Percentiles rank a stretch among this genome's conserved stretches.
Evolutionary conservation across 2,888 invertebrate species (phyloP).

Genomic region (Altica lythri): DNA sequence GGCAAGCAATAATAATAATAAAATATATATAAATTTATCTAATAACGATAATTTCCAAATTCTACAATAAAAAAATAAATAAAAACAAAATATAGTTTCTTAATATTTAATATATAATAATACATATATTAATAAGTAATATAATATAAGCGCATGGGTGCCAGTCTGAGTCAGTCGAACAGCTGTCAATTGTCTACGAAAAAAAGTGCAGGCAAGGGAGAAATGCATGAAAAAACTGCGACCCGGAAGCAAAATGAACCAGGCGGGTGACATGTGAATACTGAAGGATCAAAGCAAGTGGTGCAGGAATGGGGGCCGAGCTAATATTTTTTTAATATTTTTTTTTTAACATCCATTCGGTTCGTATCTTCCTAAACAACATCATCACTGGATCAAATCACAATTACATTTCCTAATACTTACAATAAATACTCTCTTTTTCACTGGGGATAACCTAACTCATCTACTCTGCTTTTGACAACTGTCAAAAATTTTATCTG

Average conservation of each 20-base stretch:
- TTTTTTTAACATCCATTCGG: slow-evolving; percentile 21
- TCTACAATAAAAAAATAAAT: slow-evolving; percentile 58
- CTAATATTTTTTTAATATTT: too few relatives aligned
- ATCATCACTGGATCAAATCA: not conserved
- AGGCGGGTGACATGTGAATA: slow-evolving; percentile 45
- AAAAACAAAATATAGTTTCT: slow-evolving; percentile 56
- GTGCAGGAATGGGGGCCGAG: slow-evolving; percentile 50
- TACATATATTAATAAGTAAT: slow-evolving; percentile 51
- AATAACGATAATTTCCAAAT: slow-evolving; percentile 56
- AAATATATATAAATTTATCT: slow-evolving; percentile 57
- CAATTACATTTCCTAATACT: slow-evolving; percentile 6
- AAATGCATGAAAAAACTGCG: slow-evolving; percentile 41
- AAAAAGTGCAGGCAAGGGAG: slow-evolving; percentile 44
- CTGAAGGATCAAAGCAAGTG: slow-evolving; percentile 52
- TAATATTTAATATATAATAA: slow-evolving; percentile 51
- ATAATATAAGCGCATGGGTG: slow-evolving; percentile 48
- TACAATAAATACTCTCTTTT: slow-evolving; percentile 2
- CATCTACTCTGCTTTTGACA: too few relatives aligned
- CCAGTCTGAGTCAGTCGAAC: slow-evolving; percentile 44
- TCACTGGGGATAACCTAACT: slow-evolving; percentile 9
- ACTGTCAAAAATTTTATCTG: too few relatives aligned
- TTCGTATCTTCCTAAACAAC: slow-evolving; percentile 5
- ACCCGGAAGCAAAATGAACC: slow-evolving; percentile 27
- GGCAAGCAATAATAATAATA: slow-evolving; percentile 49
- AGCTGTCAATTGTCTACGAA: slow-evolving; percentile 44